Evolutionary conservation across 2,797 vertebrate species (phyloP), one percentile per base, ranked within the genome.

Genomic region (Sternotherus odoratus): DNA sequence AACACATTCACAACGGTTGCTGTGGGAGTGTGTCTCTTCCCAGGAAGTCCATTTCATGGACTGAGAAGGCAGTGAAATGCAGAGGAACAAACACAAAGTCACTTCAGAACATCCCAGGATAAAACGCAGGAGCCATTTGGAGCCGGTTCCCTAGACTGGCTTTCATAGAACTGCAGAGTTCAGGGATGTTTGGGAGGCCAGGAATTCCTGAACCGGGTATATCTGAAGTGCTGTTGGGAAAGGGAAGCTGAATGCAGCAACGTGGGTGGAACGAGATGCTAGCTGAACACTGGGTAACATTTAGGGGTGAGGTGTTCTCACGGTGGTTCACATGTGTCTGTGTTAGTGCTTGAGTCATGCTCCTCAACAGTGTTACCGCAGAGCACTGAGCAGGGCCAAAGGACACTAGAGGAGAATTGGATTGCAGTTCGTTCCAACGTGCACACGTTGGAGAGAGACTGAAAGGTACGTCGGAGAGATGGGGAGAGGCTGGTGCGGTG

Each of bases 1-100:
- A 92, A 72, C 85, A 74, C 84, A 51, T 96, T 81, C 77, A 94
- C 78, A 89, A 85, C 48, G 28, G 33, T 90, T 49, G 69, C 51
- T 46, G 48, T 49, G 57, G 74, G 78, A 81, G 48, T 69, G 83
- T 88, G 94, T 56, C 74, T 94, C 89, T 66, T 0, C 2, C 36
- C 72, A 82, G 33, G 51, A 85, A 54, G 77, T 86, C 86, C 88
- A 94, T 83, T 83, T 83, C 33, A 66, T 79, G 33, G 48, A 11
- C 77, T 60, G 83, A 48, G 66, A 63, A 84, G 81, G 46, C 57
- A 89, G 69, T 48, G 82, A 87, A 93, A 51, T 15, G 30, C 60
- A 88, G 85, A 94, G 43, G 7, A 82, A 79, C 81, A 81, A 81
- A 82, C 84, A 66, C 5, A 80, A 88, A 92, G 84, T 1, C 1